A percentile compares a stretch with the other conserved stretches of the same genome.
These are phyloP conservation scores for Montipora efflorescens DNA, from an alignment of 64 coral and sea anemone species.

Conservation along the genomic window DNA sequence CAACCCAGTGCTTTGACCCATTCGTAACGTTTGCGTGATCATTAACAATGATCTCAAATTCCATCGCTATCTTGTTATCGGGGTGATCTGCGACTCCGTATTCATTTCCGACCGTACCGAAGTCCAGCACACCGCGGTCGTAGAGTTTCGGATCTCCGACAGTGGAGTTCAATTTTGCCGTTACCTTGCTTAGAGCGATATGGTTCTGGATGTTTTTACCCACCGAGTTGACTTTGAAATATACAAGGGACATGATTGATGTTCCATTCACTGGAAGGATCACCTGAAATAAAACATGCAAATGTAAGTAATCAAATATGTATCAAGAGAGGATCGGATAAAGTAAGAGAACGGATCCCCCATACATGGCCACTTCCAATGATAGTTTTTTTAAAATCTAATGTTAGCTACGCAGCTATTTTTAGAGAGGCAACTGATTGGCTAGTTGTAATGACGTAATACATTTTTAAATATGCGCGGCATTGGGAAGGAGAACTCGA, in stretches of 20 bases:
- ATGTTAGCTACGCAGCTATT: too few relatives aligned
- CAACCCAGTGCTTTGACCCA: slow-evolving; percentile 86
- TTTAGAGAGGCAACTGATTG: too few relatives aligned
- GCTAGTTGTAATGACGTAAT: too few relatives aligned
- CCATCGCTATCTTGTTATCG: slow-evolving; percentile 71
- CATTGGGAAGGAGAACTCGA: too few relatives aligned
- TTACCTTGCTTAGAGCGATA: neutral
- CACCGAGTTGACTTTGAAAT: slow-evolving; percentile 34
- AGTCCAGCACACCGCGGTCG: slow-evolving; percentile 82
- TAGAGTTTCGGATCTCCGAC: slow-evolving; percentile 53
- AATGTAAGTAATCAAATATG: neutral
- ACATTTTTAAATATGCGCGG: too few relatives aligned
- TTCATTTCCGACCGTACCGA: slow-evolving; percentile 61
- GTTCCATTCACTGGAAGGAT: slow-evolving; percentile 79
- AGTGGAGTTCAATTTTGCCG: slow-evolving; percentile 71
- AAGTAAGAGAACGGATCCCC: too few relatives aligned
- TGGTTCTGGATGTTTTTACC: slow-evolving; percentile 69
- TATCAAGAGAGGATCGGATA: too few relatives aligned
- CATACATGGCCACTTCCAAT: too few relatives aligned
- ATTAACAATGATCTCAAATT: slow-evolving; percentile 85
- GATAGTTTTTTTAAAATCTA: too few relatives aligned
- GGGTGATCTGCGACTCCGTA: neutral
- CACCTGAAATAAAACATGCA: slow-evolving; percentile 31
- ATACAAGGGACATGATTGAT: slow-evolving; percentile 80
- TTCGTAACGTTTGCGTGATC: slow-evolving; percentile 87